Evolutionary conservation across 92 coral and sea anemone species (phyloP).

Genomic region (Porites evermanni): DNA sequence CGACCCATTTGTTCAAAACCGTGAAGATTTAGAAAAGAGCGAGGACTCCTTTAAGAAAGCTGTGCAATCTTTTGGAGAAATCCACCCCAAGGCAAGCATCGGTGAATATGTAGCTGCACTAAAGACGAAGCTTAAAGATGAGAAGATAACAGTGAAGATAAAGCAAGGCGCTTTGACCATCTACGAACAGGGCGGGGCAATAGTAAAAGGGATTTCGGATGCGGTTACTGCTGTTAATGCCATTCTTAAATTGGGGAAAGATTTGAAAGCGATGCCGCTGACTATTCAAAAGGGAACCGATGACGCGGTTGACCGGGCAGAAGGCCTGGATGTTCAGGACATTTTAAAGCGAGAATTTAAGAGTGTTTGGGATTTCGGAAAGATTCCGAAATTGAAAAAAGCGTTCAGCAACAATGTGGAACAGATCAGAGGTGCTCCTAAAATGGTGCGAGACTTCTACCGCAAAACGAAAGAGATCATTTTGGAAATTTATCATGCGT

Average conservation of each 20-base stretch:
- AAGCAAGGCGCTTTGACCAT: conserved; percentile 75
- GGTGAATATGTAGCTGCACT: conserved; percentile 71
- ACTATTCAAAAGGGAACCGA: conserved; percentile 56
- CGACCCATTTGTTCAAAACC: conserved; percentile 77
- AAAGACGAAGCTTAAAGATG: conserved; percentile 67
- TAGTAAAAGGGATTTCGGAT: conserved; percentile 55
- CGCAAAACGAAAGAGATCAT: conserved; percentile 60
- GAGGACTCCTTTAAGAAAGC: conserved; percentile 77
- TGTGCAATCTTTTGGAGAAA: conserved; percentile 59
- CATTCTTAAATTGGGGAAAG: conserved; percentile 64
- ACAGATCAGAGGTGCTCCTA: conserved; percentile 72
- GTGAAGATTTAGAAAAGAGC: conserved; percentile 72
- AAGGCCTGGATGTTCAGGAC: conserved; percentile 49
- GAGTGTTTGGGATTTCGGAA: conserved; percentile 67
- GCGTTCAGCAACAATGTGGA: conserved; percentile 65
- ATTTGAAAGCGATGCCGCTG: conserved; percentile 73
- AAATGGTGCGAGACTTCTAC: conserved; percentile 80
- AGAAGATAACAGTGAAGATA: conserved; percentile 78
- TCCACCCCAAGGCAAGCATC: conserved; percentile 70
- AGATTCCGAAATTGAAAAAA: conserved; percentile 52
- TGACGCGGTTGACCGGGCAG: conserved; percentile 61
- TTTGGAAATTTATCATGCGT: conserved; percentile 57
- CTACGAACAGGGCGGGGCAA: conserved; percentile 61
- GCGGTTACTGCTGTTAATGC: conserved; percentile 69
- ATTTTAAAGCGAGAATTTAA: conserved; percentile 60